Percentiles rank a stretch among this genome's conserved stretches.
phyloP scores from a whole-genome alignment of 1,140 invertebrate genomes.

The Scaptomyza graminum region DNA sequence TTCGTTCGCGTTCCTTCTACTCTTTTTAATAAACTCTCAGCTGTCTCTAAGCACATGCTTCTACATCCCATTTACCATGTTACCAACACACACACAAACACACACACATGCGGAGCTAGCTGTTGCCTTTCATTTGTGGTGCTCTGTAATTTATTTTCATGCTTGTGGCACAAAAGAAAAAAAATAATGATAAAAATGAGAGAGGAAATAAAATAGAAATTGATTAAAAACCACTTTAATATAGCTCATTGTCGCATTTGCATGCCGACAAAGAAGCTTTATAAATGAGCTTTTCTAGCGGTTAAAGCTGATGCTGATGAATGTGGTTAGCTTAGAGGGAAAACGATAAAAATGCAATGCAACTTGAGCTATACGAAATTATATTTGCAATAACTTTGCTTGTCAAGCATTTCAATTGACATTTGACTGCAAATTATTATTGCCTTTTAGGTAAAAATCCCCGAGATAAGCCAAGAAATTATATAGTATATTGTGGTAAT shows the following conservation, averaged over 20 bases:
- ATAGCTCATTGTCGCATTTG: slow-evolving; percentile 60
- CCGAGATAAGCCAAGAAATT: background rate
- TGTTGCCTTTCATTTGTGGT: slow-evolving; percentile 40
- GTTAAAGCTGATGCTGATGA: background rate
- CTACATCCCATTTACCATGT: slow-evolving; percentile 44
- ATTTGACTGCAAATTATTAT: background rate
- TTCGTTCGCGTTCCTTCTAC: slow-evolving; percentile 39
- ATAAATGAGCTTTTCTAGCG: slow-evolving; percentile 20
- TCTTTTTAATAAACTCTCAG: slow-evolving; percentile 76
- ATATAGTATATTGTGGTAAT: background rate
- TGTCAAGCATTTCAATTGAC: background rate
- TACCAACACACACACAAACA: slow-evolving; percentile 7
- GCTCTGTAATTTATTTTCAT: slow-evolving; percentile 65
- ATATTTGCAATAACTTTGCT: no score
- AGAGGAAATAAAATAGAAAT: slow-evolving; percentile 49
- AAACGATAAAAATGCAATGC: no score
- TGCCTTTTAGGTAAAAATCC: background rate
- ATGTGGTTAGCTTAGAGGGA: background rate
- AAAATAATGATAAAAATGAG: slow-evolving; percentile 1
- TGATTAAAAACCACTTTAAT: slow-evolving; percentile 80
- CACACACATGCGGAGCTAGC: background rate
- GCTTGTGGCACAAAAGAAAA: slow-evolving; percentile 33
- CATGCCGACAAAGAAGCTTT: slow-evolving; percentile 30
- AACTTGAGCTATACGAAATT: no score
- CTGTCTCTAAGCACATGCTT: slow-evolving; percentile 52